phyloP scores from a whole-genome alignment of 2,797 vertebrate genomes.

The Adelosebastes latens region DNA sequence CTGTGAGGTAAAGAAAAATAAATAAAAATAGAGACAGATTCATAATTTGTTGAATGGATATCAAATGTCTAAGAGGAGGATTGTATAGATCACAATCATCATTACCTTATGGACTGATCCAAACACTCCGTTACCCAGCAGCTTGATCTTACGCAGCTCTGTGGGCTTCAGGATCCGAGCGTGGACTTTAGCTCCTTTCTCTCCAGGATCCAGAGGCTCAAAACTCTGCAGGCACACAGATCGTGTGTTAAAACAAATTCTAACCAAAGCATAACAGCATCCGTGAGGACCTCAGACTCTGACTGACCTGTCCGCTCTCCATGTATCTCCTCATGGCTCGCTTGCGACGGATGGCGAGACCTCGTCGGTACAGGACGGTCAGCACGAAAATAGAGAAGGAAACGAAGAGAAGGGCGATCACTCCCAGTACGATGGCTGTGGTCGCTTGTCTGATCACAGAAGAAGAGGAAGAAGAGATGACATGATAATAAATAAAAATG shows the following conservation, averaged over 20 bases:
- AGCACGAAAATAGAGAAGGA: conserved; percentile 84
- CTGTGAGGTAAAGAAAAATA: conserved; percentile 66
- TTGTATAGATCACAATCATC: not conserved
- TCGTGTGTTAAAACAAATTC: not conserved
- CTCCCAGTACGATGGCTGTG: conserved; percentile 84
- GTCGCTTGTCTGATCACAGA: conserved; percentile 73
- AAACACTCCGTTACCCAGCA: conserved; percentile 91
- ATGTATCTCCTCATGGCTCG: conserved; percentile 94
- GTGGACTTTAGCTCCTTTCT: conserved; percentile 90
- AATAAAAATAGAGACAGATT: conserved; percentile 5
- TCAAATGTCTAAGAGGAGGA: not conserved
- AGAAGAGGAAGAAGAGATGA: not conserved
- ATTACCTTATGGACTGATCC: conserved; percentile 93
- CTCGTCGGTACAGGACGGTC: conserved; percentile 88
- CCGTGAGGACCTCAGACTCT: not conserved
- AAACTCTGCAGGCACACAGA: conserved; percentile 81
- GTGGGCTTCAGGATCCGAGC: conserved; percentile 89
- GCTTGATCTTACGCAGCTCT: conserved; percentile 91
- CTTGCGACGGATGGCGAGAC: conserved; percentile 91
- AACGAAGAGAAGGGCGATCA: conserved; percentile 79
- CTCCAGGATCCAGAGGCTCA: conserved; percentile 91
- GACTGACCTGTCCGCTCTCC: conserved; percentile 90
- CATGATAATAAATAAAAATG: not conserved
- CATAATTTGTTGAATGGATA: not conserved
- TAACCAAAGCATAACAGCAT: not conserved